A percentile compares a stretch with the other conserved stretches of the same genome.
Conservation (phyloP, 2,888 invertebrate species). For the Chrysodeixis includens region DNA sequence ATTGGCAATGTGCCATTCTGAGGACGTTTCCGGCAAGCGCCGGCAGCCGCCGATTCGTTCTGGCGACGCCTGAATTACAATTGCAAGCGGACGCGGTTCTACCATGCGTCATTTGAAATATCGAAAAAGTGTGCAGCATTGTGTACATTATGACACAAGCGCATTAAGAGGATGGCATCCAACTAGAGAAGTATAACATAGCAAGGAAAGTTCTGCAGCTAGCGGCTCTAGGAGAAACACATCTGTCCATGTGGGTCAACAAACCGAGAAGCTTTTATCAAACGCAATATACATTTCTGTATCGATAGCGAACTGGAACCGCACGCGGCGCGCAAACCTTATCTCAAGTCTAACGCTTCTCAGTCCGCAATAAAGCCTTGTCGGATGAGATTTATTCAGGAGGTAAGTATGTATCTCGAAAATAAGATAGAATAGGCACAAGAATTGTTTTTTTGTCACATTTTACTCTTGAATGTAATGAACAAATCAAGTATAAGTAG, state of each 20-base stretch:
- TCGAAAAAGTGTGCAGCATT: conserved; percentile 17
- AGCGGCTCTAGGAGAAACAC: conserved; percentile 28
- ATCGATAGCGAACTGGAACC: conserved; percentile 74
- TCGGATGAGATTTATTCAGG: conserved; percentile 4
- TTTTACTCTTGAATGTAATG: background rate
- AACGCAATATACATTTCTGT: conserved; percentile 66
- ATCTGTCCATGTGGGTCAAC: conserved; percentile 65
- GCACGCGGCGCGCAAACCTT: conserved; percentile 69
- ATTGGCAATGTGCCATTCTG: conserved; percentile 82
- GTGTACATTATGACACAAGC: conserved; percentile 17
- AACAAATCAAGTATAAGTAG: background rate
- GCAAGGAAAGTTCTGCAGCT: conserved; percentile 22
- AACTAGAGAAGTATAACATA: conserved; percentile 7
- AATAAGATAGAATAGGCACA: background rate
- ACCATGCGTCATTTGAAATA: conserved; percentile 75
- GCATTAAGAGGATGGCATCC: conserved; percentile 6
- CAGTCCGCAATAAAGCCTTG: conserved; percentile 62
- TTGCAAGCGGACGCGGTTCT: conserved; percentile 77
- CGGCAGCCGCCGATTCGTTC: conserved; percentile 77
- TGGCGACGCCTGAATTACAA: conserved; percentile 80
- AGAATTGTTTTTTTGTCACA: background rate
- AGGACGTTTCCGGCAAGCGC: conserved; percentile 82
- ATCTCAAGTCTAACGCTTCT: conserved; percentile 79
- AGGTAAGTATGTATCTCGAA: background rate
- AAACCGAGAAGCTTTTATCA: conserved; percentile 75